Evolutionary conservation across 2,113 vertebrate species (phyloP).

Genomic region (Podarcis cretensis): DNA sequence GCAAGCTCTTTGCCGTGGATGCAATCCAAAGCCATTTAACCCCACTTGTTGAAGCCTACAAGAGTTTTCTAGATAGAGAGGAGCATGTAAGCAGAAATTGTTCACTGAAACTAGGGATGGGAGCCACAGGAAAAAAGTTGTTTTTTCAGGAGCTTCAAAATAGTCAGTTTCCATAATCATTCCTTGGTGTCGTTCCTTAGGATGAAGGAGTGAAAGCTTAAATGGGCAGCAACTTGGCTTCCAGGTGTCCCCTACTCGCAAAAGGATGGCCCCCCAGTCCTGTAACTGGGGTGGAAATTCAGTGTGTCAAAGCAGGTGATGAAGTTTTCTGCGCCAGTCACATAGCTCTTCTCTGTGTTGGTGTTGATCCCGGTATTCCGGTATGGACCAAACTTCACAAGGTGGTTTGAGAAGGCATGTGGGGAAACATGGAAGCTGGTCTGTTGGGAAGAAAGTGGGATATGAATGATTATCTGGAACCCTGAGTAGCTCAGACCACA

Average conservation of each 20-base stretch:
- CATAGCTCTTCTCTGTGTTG: conserved; percentile 60
- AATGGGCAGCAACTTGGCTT: neutral
- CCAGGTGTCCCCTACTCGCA: neutral
- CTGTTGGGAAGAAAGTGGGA: conserved; percentile 53
- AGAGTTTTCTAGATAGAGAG: too few species aligned
- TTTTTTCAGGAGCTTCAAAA: neutral
- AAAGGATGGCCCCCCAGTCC: conserved; percentile 41
- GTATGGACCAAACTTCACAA: conserved; percentile 72
- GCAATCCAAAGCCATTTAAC: neutral
- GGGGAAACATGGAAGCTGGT: conserved; percentile 65
- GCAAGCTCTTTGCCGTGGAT: neutral
- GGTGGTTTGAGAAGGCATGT: conserved; percentile 64
- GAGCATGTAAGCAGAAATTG: neutral
- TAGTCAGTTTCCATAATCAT: rapidly evolving
- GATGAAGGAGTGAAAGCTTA: neutral
- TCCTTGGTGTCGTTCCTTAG: neutral
- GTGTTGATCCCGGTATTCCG: conserved; percentile 73
- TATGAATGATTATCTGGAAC: too few species aligned
- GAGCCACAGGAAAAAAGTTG: too few species aligned
- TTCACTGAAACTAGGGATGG: neutral
- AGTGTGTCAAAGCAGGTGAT: conserved; percentile 55
- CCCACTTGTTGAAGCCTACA: neutral
- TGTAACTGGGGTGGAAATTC: conserved; percentile 69
- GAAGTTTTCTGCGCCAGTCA: conserved; percentile 54
- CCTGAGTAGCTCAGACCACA: too few species aligned